These are phyloP conservation scores for Callopanchax toddi DNA, from an alignment of 2,113 vertebrate genomes.

Conservation along the genomic window DNA sequence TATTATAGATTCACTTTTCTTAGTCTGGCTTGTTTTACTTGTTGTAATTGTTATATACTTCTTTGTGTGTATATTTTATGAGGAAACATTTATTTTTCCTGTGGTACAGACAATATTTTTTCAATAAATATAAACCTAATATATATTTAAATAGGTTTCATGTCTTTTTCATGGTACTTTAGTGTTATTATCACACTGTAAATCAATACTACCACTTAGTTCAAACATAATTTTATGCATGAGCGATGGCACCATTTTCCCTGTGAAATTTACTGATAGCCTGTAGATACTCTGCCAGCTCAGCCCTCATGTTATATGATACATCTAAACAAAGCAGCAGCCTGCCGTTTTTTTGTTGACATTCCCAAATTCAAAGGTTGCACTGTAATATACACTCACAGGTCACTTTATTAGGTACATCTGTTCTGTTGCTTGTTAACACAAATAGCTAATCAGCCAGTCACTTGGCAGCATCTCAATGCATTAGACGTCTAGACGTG, in stretches of 20 bases:
- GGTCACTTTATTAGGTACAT: too few relatives aligned
- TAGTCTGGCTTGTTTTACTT: neutral
- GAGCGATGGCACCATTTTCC: conserved; percentile 17
- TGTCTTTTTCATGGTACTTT: too few relatives aligned
- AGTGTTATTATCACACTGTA: too few relatives aligned
- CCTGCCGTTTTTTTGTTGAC: neutral
- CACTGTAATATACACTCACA: too few relatives aligned
- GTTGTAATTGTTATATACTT: neutral
- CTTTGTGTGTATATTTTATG: neutral
- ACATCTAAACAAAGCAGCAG: conserved; percentile 10
- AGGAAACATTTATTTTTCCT: neutral
- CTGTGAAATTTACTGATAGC: conserved; percentile 16
- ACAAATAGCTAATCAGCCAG: too few relatives aligned
- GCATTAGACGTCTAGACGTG: too few relatives aligned
- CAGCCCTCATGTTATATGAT: neutral
- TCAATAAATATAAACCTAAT: too few relatives aligned
- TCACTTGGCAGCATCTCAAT: too few relatives aligned
- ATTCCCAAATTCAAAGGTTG: too few relatives aligned
- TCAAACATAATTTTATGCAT: conserved; percentile 21
- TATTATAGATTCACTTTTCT: neutral
- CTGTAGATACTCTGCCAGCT: neutral
- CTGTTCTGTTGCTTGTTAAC: too few relatives aligned
- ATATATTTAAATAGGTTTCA: too few relatives aligned
- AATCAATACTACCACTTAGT: too few relatives aligned
- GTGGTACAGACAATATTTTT: neutral